Evolutionary conservation across 2,113 vertebrate genomes (phyloP).

Genomic region (Trochalopteron elliotii): DNA sequence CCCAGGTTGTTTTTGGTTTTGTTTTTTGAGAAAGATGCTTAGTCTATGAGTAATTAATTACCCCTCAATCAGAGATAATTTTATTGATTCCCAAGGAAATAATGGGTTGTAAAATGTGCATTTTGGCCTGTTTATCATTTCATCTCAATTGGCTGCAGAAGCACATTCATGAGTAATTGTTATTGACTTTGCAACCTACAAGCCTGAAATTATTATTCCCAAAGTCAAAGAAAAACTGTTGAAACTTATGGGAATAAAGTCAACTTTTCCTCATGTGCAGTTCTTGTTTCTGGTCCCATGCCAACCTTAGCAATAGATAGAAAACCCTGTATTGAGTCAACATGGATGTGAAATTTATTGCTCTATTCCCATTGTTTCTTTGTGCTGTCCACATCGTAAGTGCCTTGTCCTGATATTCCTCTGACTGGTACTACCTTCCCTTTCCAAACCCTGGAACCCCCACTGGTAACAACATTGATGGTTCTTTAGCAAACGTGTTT

Average conservation of each 20-base stretch:
- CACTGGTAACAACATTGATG: slow-evolving; percentile 62
- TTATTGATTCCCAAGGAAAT: not conserved
- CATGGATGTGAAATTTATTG: slow-evolving; percentile 15
- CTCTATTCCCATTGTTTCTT: slow-evolving; percentile 23
- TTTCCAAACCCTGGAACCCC: slow-evolving; percentile 50
- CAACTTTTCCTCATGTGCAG: not conserved
- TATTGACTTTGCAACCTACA: not conserved
- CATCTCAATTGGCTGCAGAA: not conserved
- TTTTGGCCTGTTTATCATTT: not conserved
- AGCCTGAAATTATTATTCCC: not conserved
- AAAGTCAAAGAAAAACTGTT: not conserved
- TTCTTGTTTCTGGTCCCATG: not conserved
- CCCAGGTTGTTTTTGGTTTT: not conserved
- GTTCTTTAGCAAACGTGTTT: slow-evolving; percentile 62
- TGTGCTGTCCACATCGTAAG: slow-evolving; percentile 14
- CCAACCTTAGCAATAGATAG: not conserved
- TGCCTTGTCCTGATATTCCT: slow-evolving; percentile 42
- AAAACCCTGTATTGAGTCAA: not conserved
- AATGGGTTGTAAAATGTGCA: not conserved
- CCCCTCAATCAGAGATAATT: not conserved
- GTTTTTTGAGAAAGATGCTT: not conserved
- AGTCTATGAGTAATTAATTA: not conserved
- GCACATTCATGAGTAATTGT: not conserved
- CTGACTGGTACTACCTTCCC: slow-evolving; percentile 44
- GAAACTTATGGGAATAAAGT: not conserved